These are phyloP conservation scores for Aproaerema taeniolella DNA, from an alignment of 2,888 invertebrate species.

Conservation along the genomic window DNA sequence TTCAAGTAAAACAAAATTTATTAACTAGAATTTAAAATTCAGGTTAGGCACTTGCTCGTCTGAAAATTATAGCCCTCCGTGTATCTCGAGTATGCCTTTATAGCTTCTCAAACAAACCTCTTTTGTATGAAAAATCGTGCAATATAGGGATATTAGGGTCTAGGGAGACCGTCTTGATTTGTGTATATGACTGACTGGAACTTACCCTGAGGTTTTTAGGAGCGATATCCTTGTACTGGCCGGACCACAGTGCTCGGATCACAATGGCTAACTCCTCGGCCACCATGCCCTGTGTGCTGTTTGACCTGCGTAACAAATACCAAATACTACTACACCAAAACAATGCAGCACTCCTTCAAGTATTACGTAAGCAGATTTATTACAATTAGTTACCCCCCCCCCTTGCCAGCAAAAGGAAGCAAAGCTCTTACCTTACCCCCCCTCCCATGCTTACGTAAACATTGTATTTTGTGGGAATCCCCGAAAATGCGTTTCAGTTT, in stretches of 20 bases:
- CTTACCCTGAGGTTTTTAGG: slow-evolving; percentile 86
- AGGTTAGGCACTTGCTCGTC: background rate
- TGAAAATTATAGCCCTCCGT: background rate
- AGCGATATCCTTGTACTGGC: slow-evolving; percentile 87
- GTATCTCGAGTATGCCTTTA: background rate
- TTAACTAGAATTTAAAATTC: background rate
- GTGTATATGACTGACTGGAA: background rate
- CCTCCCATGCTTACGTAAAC: background rate
- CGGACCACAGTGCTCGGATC: slow-evolving; percentile 89
- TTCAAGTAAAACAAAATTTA: too few species aligned
- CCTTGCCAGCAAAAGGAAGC: background rate
- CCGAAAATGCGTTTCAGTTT: background rate
- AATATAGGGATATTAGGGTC: background rate
- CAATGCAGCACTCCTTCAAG: background rate
- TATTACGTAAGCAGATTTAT: background rate
- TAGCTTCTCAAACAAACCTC: background rate
- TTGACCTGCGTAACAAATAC: slow-evolving; percentile 48
- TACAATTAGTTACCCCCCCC: background rate
- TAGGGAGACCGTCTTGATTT: background rate
- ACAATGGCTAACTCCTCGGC: slow-evolving; percentile 90
- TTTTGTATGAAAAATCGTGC: background rate
- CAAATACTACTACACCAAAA: background rate
- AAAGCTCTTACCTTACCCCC: background rate
- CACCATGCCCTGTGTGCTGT: slow-evolving; percentile 83
- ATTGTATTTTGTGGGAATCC: background rate